These are phyloP conservation scores for Saccopteryx leptura DNA, from an alignment of 2,113 vertebrate genomes.

Conservation along the genomic window DNA sequence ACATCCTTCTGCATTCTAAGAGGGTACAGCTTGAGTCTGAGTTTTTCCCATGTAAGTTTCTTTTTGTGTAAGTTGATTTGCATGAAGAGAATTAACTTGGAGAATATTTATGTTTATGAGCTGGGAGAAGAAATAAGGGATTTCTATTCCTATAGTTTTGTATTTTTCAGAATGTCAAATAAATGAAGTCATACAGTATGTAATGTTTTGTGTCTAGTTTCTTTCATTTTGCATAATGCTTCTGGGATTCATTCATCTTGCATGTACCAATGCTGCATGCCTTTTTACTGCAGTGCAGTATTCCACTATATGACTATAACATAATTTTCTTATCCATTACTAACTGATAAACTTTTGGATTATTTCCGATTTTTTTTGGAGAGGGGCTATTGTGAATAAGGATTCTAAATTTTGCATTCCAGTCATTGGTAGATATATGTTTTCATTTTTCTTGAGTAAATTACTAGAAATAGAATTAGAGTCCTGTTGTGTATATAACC, in stretches of 20 bases:
- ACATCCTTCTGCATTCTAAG: neutral
- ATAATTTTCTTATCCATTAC: neutral
- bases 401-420: neutral
- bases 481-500: neutral
- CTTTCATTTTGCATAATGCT: neutral
- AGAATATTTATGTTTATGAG: constrained; percentile 27
- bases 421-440: neutral
- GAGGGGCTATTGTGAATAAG: constrained; percentile 23
- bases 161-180: constrained; percentile 41
- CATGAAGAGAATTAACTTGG: constrained; percentile 10
- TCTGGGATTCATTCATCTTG: neutral
- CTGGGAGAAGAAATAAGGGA: neutral
- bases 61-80: constrained; percentile 15
- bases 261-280: neutral
- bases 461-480: constrained; percentile 45
- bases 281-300: constrained; percentile 19
- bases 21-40: neutral
- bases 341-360: constrained; percentile 52
- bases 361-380: constrained; percentile 11
- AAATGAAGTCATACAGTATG: neutral
- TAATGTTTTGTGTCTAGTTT: neutral
- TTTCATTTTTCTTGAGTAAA: constrained; percentile 57
- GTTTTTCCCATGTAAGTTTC: neutral
- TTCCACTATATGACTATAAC: neutral
- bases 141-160: neutral